Evolutionary conservation across 2,888 invertebrate genomes (phyloP), one percentile per base, ranked within the genome.

Genomic region (Mycalesis mineus): DNA sequence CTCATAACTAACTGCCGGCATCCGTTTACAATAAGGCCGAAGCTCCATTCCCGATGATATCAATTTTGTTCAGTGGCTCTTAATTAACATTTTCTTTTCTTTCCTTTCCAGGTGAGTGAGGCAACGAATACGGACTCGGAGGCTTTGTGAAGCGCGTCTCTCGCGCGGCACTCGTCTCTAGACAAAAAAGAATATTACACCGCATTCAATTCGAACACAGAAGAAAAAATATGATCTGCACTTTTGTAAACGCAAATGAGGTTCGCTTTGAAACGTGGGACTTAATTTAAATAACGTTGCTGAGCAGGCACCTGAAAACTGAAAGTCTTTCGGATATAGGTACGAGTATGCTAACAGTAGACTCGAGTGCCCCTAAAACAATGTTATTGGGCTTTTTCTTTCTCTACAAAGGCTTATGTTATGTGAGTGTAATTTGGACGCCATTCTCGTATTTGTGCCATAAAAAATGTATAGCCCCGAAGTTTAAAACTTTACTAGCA

Each of bases 71-170:
- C 88, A 85, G 82, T 84, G 81, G 77, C 80, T 88, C 80, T 88
- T 89, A 88, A 89, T 89, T 89, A 89, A 89, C 85, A 83, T 86
- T 86, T 85, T 83, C 84, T 85, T 88, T 88, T 88, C 87, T 88
- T 87, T 87, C 78, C 77, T 85, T 88, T 87, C 80, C 88, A 88
- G 86, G 87, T 88, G 88, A 89, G 88, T 88, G 84, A 83, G 76
- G 78, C 76, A 77, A 72, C 74, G 81, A 85, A 84, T 78, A 84
- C 80, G 82, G 82, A 79, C 80, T 74, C 72, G 73, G 74, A 73
- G 74, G 82, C 84, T 83, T 86, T 85, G 81, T 84, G 75, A 74
- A 73, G 73, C 72, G 75, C 66, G 36, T 4, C 36, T 36, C 36
- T 36, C 11, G 63, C 63, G 67, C 62, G 60, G 69, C 72, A 68